Percentiles rank a stretch among this genome's conserved stretches.
phyloP scores from a whole-genome alignment of 2,888 invertebrate genomes.

The Idaea dimidiata region DNA sequence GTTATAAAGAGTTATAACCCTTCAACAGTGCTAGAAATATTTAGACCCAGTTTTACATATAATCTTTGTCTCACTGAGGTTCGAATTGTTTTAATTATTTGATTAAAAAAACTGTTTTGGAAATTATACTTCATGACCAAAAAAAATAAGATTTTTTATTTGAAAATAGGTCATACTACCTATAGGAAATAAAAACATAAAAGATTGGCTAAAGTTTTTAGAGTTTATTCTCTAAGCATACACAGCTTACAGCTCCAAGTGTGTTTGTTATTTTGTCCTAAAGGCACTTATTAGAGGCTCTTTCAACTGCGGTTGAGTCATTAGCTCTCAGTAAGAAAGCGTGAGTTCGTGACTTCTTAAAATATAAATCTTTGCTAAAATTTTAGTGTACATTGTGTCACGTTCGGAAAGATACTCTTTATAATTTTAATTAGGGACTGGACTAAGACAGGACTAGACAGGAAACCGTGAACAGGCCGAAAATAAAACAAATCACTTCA shows the following conservation, averaged over 20 bases:
- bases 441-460: too few relatives aligned
- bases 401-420: neutral
- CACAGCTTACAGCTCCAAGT: conserved; percentile 42
- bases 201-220: conserved; percentile 25
- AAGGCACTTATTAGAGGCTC: conserved; percentile 56
- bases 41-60: neutral
- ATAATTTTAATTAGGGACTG: too few relatives aligned
- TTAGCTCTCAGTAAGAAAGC: conserved; percentile 20
- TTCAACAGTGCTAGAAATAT: neutral
- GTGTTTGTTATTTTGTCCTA: conserved; percentile 64
- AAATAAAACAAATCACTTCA: too few relatives aligned
- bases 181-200: conserved; percentile 6
- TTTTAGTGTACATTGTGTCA: neutral
- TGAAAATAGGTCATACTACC: too few relatives aligned
- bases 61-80: too few relatives aligned
- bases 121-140: too few relatives aligned
- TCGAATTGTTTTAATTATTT: too few relatives aligned
- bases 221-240: conserved; percentile 8
- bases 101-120: too few relatives aligned
- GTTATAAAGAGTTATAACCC: neutral
- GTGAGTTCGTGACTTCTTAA: neutral
- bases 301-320: conserved; percentile 38
- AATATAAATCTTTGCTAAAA: neutral
- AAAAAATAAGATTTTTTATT: too few relatives aligned
- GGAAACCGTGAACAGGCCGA: too few relatives aligned